Base-by-base conservation (phyloP, 2,888 invertebrate genomes). In the Liodrosophila aerea region DNA sequence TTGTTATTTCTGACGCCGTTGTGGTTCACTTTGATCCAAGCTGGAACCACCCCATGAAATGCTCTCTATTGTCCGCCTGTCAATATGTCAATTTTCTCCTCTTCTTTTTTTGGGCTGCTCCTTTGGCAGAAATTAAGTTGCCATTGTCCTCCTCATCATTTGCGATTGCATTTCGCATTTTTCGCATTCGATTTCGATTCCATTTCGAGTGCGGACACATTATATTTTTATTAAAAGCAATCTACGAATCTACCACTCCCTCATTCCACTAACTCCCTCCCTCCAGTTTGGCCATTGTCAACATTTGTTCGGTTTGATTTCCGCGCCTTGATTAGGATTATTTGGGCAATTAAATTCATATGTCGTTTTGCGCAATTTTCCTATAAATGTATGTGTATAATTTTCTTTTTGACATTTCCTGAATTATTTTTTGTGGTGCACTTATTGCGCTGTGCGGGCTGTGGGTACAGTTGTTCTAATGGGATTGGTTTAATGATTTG, bases 211-310 rank as follows among this genome's bases (percentile, higher is more conserved):
- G 80, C 72, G 69, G 64, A 63, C 56, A 64, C 81, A 84, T 84
- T 77, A 83, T 86, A 86, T 85, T 83, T 84, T 83, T 86, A 84
- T 84, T 85, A 85, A 83, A 80, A 67, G 80, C 76, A 86, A 85
- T 84, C 83, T 69, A 59, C 65, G 59, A 43, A 29, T 22, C 15
- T 47, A 2, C 7, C 9, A 36, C 22, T 36, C 1, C 43, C 11
- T 4, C 29, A 1, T 7, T 43, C 27, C 1, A 33, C 11, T 4
- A 11, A 1, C 4, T 43, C 7, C 57, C 9, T 22, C n/a, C n/a
- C n/a, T n/a, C n/a, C n/a, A n/a, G n/a, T n/a, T 56, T 43, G 57
- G 50, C 56, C 43, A 59, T 73, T 71, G 78, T 73, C 74, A 61
- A 71, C 67, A 73, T 74, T 73, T 78, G 85, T 71, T 65, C 52